Evolutionary conservation across 1,140 invertebrate genomes (phyloP).

Genomic region (Bombus impatiens): DNA sequence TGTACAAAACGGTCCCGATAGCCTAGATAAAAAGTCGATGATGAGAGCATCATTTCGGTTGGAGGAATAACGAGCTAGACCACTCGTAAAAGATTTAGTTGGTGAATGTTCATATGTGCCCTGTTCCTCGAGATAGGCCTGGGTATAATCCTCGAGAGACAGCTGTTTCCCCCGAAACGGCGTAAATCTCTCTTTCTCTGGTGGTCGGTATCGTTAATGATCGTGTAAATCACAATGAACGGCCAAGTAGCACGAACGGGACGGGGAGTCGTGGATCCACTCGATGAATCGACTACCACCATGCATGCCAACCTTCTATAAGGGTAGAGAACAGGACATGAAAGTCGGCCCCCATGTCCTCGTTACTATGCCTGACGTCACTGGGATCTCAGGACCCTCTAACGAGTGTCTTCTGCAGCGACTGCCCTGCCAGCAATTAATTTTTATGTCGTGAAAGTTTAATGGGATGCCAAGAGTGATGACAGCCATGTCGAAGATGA

Average conservation of each 20-base stretch:
- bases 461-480: slow-evolving; percentile 56
- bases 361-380: slow-evolving; percentile 63
- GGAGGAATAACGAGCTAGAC: slow-evolving; percentile 61
- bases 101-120: slow-evolving; percentile 24
- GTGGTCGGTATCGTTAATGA: slow-evolving; percentile 64
- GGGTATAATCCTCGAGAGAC: slow-evolving; percentile 48
- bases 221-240: slow-evolving; percentile 68
- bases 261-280: slow-evolving; percentile 41
- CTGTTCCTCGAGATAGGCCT: slow-evolving; percentile 21
- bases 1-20: slow-evolving; percentile 40
- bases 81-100: slow-evolving; percentile 61
- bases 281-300: slow-evolving; percentile 62
- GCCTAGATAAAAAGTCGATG: slow-evolving; percentile 25
- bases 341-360: slow-evolving; percentile 60
- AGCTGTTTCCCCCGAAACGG: slow-evolving; percentile 58
- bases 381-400: slow-evolving; percentile 51
- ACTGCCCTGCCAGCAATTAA: slow-evolving; percentile 58
- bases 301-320: slow-evolving; percentile 45
- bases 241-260: slow-evolving; percentile 58
- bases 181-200: slow-evolving; percentile 61
- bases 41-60: slow-evolving; percentile 54
- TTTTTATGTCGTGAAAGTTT: slow-evolving; percentile 60
- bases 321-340: slow-evolving; percentile 58
- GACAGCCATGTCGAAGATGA: slow-evolving; percentile 59
- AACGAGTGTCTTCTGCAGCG: slow-evolving; percentile 61